A percentile compares a stretch with the other conserved stretches of the same genome.
Conservation (phyloP, 2,797 vertebrate species). For the Chromis chromis region DNA sequence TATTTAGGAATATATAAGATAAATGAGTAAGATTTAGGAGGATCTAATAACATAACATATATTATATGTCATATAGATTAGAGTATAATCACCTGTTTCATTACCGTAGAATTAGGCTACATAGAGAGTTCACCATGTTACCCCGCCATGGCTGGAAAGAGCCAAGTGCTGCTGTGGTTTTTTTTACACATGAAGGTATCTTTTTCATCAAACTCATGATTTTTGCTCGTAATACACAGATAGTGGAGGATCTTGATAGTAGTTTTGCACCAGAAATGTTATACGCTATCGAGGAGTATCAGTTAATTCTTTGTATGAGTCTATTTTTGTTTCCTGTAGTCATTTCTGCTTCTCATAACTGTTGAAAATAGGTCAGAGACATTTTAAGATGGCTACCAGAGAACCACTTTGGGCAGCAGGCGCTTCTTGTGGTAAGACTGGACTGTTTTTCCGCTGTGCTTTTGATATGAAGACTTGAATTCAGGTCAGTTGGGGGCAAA, state of each 20-base stretch:
- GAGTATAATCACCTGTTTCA: too few species aligned
- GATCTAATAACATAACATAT: too few species aligned
- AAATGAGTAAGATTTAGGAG: too few species aligned
- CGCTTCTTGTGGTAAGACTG: not conserved
- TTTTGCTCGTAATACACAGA: too few species aligned
- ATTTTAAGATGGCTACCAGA: not conserved
- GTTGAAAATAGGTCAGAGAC: constrained; percentile 5
- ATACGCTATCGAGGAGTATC: rapidly evolving
- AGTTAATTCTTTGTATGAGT: not conserved
- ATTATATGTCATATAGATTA: too few species aligned
- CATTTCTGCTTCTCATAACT: not conserved
- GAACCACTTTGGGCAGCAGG: not conserved
- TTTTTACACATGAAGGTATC: too few species aligned
- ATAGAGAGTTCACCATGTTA: too few species aligned
- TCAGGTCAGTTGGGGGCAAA: not conserved
- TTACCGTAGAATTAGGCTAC: too few species aligned
- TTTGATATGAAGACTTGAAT: not conserved
- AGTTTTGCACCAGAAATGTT: not conserved
- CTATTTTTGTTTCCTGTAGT: not conserved
- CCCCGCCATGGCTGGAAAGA: too few species aligned
- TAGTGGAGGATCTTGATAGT: not conserved
- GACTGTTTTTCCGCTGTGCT: not conserved
- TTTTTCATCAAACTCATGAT: too few species aligned
- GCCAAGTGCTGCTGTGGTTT: too few species aligned
- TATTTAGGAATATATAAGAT: too few species aligned